Base-by-base conservation (phyloP, 1,140 invertebrate genomes). In the Phenacoccus solenopsis region DNA sequence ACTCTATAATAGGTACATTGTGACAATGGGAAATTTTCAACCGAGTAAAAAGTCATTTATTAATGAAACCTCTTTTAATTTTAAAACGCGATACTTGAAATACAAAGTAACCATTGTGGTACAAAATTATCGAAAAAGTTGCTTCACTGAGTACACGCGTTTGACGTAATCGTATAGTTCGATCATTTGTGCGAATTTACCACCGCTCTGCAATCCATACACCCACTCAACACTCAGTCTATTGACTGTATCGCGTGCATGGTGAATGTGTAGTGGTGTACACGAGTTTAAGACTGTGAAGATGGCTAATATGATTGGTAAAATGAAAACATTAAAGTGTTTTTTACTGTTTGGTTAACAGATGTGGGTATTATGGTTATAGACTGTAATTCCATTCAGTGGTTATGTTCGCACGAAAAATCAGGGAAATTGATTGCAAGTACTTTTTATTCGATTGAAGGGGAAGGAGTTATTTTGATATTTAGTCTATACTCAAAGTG, bases 21-120 rank as follows among this genome's bases (percentile, higher is more conserved):
- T 64, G 9, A 64, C 25, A 64, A 64, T 64, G 4, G 59, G 4
- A 64, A 25, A 64, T 64, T 64, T 64, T 64, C 22, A 64, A 64
- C 59, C 59, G 59, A 64, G 25, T 64, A 64, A 64, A 64, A 64
- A 64, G 59, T 64, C 59, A 64, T 64, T 64, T 64, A 64, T 64
- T 64, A 64, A 64, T 64, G 59, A 64, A 64, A 64, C 59, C 22
- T 64, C 16, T 64, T 24, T 25, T 64, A 10, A 24, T 25, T 64
- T 64, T 24, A 64, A 64, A 64, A 38, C 9, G 59, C 59, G 10
- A 64, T 24, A 64, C 59, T 64, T 64, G 20, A 64, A 22, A 24
- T 25, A 2, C 20, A 49, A n/a, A 49, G 38, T 49, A 49, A 49
- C 38, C 16, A 9, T 49, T 49, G 38, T 49, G 16, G 38, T 9